Evolutionary conservation across 2,888 invertebrate species (phyloP).

Genomic region (Tenthredo amoena): DNA sequence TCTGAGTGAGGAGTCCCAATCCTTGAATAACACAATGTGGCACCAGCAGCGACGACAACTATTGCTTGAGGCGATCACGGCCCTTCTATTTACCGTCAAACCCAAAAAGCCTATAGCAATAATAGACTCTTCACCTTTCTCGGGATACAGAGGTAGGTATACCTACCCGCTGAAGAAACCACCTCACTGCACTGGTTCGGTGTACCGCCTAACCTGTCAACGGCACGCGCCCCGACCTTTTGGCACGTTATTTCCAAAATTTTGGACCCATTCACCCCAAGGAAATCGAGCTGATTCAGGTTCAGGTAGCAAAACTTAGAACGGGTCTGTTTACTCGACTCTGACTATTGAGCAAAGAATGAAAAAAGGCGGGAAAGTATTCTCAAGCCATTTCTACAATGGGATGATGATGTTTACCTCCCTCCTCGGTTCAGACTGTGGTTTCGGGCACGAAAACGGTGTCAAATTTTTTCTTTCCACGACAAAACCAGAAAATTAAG

Average conservation of each 20-base stretch:
- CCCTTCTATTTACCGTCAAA: constrained; percentile 38
- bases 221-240: constrained; percentile 32
- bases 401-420: not conserved
- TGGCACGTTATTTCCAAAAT: constrained; percentile 17
- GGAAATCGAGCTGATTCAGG: not conserved
- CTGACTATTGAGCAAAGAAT: not conserved
- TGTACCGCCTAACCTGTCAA: constrained; percentile 28
- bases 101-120: not conserved
- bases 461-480: not conserved
- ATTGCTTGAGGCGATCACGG: constrained; percentile 21
- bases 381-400: not conserved
- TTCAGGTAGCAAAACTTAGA: not conserved
- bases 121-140: constrained; percentile 50
- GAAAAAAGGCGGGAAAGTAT: constrained; percentile 3
- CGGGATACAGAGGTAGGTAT: not conserved
- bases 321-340: not conserved
- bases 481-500: not conserved
- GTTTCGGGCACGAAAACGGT: not conserved
- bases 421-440: not conserved
- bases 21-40: constrained; percentile 20
- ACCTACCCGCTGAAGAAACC: not conserved
- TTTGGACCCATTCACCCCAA: not conserved
- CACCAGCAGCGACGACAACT: constrained; percentile 26
- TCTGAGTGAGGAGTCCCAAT: not conserved
- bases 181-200: not conserved